A percentile compares a stretch with the other conserved stretches of the same genome.
Evolutionary conservation across 1,140 invertebrate genomes (phyloP).

Genomic region (Cecropterus lyciades): DNA sequence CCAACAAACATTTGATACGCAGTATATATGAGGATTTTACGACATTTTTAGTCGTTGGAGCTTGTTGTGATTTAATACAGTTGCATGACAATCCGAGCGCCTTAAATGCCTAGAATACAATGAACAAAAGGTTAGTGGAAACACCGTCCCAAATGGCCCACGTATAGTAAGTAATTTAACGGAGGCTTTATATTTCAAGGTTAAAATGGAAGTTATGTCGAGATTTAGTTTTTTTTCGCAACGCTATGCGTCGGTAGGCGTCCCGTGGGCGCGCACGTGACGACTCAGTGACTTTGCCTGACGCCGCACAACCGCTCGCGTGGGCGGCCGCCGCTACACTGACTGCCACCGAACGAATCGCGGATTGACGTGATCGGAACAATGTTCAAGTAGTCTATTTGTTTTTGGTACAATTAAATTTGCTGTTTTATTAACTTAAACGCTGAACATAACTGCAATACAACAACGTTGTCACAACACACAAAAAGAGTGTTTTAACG

Average conservation of each 20-base stretch:
- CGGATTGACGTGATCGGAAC: constrained; percentile 46
- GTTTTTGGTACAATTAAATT: constrained; percentile 3
- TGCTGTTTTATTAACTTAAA: not conserved
- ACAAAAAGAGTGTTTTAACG: constrained; percentile 25
- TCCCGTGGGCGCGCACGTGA: constrained; percentile 81
- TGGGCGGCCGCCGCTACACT: constrained; percentile 72
- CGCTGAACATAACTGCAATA: constrained; percentile 1
- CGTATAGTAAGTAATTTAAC: constrained; percentile 68
- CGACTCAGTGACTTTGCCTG: constrained; percentile 57
- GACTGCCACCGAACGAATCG: constrained; percentile 38
- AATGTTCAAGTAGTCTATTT: not conserved
- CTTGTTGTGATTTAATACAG: constrained; percentile 25
- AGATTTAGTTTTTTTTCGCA: constrained; percentile 78
- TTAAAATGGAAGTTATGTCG: constrained; percentile 65
- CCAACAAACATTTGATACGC: constrained; percentile 36
- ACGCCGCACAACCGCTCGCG: constrained; percentile 65
- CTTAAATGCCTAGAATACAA: constrained; percentile 57
- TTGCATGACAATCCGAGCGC: constrained; percentile 27
- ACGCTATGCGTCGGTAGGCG: constrained; percentile 73
- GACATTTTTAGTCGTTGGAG: constrained; percentile 12
- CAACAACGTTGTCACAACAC: constrained; percentile 14
- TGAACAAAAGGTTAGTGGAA: constrained; percentile 61
- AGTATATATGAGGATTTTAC: constrained; percentile 32
- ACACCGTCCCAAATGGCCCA: constrained; percentile 59
- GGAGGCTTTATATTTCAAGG: constrained; percentile 78